These are phyloP conservation scores for Hirundo rustica DNA, from an alignment of 2,797 vertebrate species.

Conservation along the genomic window DNA sequence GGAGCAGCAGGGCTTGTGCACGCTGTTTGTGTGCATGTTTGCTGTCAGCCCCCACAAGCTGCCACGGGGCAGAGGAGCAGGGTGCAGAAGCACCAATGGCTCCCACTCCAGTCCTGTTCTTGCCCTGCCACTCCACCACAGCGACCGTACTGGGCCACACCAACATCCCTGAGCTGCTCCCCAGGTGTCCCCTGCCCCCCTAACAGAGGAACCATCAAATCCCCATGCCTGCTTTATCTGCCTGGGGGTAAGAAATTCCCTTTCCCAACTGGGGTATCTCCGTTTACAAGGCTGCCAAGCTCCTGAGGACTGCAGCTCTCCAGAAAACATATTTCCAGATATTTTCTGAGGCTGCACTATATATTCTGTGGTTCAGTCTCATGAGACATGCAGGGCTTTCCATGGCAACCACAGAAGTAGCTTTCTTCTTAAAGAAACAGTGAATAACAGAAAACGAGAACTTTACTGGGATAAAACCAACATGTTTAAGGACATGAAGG, in stretches of 20 bases:
- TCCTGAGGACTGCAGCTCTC: conserved; percentile 14
- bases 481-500: neutral
- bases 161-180: neutral
- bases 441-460: neutral
- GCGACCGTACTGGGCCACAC: neutral
- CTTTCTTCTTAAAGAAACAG: conserved; percentile 63
- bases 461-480: neutral
- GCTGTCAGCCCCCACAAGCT: neutral
- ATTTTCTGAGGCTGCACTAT: conserved; percentile 32
- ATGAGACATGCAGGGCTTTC: conserved; percentile 44
- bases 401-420: conserved; percentile 53
- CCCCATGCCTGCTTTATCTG: neutral
- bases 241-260: neutral
- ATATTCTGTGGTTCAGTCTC: conserved; percentile 50
- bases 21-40: neutral
- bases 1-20: neutral
- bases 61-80: neutral
- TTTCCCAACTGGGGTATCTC: conserved; percentile 13
- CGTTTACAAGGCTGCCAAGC: conserved; percentile 20
- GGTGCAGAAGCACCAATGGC: neutral
- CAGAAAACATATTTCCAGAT: conserved; percentile 38
- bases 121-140: neutral
- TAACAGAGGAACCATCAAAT: neutral
- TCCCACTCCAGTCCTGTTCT: neutral
- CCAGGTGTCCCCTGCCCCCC: neutral